These are phyloP conservation scores for Typhlichthys eigenmanni DNA, from an alignment of 2,797 vertebrate genomes.

Conservation along the genomic window DNA sequence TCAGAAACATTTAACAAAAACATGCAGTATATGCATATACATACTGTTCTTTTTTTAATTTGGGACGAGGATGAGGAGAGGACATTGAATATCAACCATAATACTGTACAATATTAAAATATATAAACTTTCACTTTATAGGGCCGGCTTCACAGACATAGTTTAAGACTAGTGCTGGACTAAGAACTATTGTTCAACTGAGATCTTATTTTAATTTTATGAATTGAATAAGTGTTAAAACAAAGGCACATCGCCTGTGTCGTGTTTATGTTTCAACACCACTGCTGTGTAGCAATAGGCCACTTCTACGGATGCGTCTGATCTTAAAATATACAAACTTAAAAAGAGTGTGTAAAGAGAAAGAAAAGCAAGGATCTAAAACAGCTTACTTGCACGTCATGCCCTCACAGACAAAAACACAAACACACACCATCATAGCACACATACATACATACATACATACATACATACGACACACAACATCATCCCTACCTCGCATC, in stretches of 20 bases:
- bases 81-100: not conserved
- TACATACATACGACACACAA: conserved; percentile 26
- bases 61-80: too few species aligned
- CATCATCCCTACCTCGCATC: conserved; percentile 80
- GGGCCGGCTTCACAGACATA: too few species aligned
- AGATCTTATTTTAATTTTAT: not conserved
- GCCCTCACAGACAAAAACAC: conserved; percentile 32
- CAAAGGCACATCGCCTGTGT: too few species aligned
- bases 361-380: conserved; percentile 4
- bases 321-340: too few species aligned
- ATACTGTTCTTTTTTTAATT: too few species aligned
- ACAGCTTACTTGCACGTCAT: conserved; percentile 26
- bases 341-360: too few species aligned
- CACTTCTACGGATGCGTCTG: too few species aligned
- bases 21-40: not conserved
- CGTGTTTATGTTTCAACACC: not conserved
- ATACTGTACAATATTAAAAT: not conserved
- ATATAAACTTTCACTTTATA: not conserved
- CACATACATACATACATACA: conserved; percentile 9
- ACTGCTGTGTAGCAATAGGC: too few species aligned
- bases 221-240: too few species aligned
- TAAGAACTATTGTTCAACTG: too few species aligned
- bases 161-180: too few species aligned
- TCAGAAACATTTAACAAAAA: conserved; percentile 40
- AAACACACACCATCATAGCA: conserved; percentile 13